Conservation (phyloP, 2,888 invertebrate genomes). For the Lymantria monacha region DNA sequence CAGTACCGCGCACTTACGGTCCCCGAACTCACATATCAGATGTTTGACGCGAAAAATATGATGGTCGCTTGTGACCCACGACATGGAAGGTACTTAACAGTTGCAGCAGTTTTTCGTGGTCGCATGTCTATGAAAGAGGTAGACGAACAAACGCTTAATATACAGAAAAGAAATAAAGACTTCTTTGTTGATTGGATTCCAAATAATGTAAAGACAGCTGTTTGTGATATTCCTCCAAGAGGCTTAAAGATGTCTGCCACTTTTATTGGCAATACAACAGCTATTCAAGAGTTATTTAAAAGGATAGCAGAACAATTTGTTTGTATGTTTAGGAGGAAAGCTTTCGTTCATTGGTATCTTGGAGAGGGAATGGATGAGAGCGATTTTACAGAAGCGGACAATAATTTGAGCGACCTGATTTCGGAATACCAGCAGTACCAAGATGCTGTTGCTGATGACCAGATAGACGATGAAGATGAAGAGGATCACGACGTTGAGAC, state of each 20-base stretch:
- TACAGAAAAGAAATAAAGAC: conserved; percentile 88
- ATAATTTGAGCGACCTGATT: conserved; percentile 94
- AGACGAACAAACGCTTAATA: conserved; percentile 89
- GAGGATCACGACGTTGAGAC: conserved; percentile 66
- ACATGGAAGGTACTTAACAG: conserved; percentile 93
- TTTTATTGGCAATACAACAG: conserved; percentile 92
- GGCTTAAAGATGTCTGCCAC: conserved; percentile 93
- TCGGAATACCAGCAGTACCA: conserved; percentile 97
- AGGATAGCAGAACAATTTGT: conserved; percentile 92
- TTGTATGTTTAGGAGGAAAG: conserved; percentile 96
- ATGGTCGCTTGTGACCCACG: conserved; percentile 97
- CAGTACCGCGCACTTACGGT: conserved; percentile 93
- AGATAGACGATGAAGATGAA: conserved; percentile 75
- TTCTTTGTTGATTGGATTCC: conserved; percentile 92
- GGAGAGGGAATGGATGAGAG: conserved; percentile 98
- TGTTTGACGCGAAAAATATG: conserved; percentile 97
- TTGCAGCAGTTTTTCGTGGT: conserved; percentile 93
- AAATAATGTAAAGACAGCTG: conserved; percentile 89
- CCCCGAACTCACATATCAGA: conserved; percentile 93
- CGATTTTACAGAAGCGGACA: conserved; percentile 97
- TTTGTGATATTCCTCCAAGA: conserved; percentile 89
- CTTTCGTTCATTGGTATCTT: conserved; percentile 98
- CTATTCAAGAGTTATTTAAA: conserved; percentile 93
- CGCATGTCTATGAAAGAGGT: conserved; percentile 97
- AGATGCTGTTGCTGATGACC: conserved; percentile 91